These are phyloP conservation scores for Andricus quercusramuli DNA, from an alignment of 2,888 invertebrate species.

Conservation along the genomic window DNA sequence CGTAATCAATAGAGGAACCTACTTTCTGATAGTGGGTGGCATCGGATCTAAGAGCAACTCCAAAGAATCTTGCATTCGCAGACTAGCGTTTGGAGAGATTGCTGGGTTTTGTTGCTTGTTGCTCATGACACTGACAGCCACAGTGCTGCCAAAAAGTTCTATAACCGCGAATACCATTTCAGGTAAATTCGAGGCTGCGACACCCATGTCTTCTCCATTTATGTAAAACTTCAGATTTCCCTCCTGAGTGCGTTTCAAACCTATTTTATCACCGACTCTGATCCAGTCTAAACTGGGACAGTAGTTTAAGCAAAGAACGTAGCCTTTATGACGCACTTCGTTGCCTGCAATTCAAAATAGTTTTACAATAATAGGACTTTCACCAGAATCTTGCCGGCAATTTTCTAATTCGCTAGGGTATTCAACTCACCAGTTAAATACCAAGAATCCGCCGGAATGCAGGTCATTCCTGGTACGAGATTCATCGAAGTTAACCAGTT, in stretches of 20 bases:
- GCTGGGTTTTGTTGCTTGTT: conserved; percentile 80
- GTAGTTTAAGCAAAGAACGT: conserved; percentile 85
- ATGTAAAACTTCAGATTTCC: conserved; percentile 87
- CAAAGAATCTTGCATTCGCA: conserved; percentile 82
- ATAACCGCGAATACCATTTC: conserved; percentile 91
- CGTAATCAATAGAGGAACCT: conserved; percentile 47
- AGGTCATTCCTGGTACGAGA: conserved; percentile 83
- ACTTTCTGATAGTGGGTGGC: conserved; percentile 74
- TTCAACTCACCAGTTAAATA: conserved; percentile 82
- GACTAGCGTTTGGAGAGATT: conserved; percentile 79
- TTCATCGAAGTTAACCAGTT: conserved; percentile 79
- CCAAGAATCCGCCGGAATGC: conserved; percentile 86
- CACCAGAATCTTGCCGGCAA: not conserved
- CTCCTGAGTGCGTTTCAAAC: conserved; percentile 86
- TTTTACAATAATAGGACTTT: not conserved
- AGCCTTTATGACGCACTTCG: conserved; percentile 85
- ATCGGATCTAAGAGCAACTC: conserved; percentile 82
- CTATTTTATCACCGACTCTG: conserved; percentile 88
- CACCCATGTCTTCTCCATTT: conserved; percentile 90
- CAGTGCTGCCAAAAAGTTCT: conserved; percentile 89
- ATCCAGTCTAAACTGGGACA: conserved; percentile 90
- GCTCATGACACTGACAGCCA: conserved; percentile 87
- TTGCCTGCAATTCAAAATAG: conserved; percentile 79
- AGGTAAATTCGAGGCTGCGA: conserved; percentile 88
- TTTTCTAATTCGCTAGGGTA: not conserved